A percentile compares a stretch with the other conserved stretches of the same genome.
Conservation (phyloP, 2,888 invertebrate genomes). For the Pomacea canaliculata region DNA sequence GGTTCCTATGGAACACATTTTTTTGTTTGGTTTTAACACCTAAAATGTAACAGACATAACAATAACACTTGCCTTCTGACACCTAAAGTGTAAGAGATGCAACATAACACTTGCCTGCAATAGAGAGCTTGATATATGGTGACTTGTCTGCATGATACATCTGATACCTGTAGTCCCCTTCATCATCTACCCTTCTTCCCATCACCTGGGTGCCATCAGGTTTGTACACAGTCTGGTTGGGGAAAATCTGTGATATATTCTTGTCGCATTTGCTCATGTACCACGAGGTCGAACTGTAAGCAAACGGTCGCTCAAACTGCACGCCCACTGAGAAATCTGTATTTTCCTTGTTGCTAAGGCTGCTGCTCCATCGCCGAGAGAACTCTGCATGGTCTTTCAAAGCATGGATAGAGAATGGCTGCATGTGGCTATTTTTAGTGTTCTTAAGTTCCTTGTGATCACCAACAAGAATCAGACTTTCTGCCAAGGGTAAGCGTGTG, state of each 20-base stretch:
- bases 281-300: conserved; percentile 55
- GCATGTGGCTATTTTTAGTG: conserved; percentile 27
- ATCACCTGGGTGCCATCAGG: conserved; percentile 42
- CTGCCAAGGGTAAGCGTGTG: conserved; percentile 35
- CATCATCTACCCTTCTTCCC: conserved; percentile 26
- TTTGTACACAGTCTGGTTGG: conserved; percentile 52
- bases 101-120: conserved; percentile 45
- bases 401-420: conserved; percentile 46
- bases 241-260: conserved; percentile 52
- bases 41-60: too few species aligned
- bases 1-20: too few species aligned
- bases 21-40: too few species aligned
- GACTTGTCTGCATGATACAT: conserved; percentile 43
- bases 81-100: too few species aligned
- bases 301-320: conserved; percentile 63
- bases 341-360: conserved; percentile 14
- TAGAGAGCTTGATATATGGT: conserved; percentile 57
- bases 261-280: conserved; percentile 49
- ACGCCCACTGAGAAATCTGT: conserved; percentile 43
- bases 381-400: conserved; percentile 48
- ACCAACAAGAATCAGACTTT: conserved; percentile 63
- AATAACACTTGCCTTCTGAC: conserved; percentile 37
- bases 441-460: conserved; percentile 33
- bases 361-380: conserved; percentile 23
- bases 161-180: conserved; percentile 47